Conservation (phyloP, 1,140 invertebrate genomes). For the Mylabris phalerata region DNA sequence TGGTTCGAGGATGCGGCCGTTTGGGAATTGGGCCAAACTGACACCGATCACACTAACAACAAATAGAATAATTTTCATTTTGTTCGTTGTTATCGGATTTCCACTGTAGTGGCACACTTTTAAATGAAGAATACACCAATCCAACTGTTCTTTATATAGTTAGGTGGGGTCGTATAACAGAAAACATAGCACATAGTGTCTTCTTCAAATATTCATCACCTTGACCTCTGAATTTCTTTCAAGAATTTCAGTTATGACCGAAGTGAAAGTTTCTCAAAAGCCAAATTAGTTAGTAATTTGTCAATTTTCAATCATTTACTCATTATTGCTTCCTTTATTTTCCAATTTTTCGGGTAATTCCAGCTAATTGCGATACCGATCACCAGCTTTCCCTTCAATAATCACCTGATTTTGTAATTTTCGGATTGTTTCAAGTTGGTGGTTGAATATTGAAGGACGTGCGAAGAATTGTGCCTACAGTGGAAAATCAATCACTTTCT, state of each 20-base stretch:
- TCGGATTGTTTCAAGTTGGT: too few relatives aligned
- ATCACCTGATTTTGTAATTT: not conserved
- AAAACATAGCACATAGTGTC: not conserved
- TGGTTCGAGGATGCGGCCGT: slow-evolving; percentile 62
- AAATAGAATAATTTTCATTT: slow-evolving; percentile 9
- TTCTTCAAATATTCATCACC: slow-evolving; percentile 5
- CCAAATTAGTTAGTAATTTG: slow-evolving; percentile 2
- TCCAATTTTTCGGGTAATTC: not conserved
- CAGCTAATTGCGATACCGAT: too few relatives aligned
- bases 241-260: slow-evolving; percentile 10
- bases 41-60: slow-evolving; percentile 33
- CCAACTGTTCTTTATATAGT: not conserved
- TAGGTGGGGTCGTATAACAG: not conserved
- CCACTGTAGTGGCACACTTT: not conserved
- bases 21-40: slow-evolving; percentile 57
- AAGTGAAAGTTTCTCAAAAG: slow-evolving; percentile 10
- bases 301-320: not conserved
- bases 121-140: too few relatives aligned
- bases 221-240: slow-evolving; percentile 16
- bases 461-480: not conserved
- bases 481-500: slow-evolving; percentile 2
- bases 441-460: too few relatives aligned
- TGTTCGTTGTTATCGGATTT: not conserved
- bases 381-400: slow-evolving; percentile 1
- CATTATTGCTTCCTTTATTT: not conserved